These are phyloP conservation scores for Catagonus wagneri DNA, from an alignment of 2,113 vertebrate genomes.

Conservation along the genomic window DNA sequence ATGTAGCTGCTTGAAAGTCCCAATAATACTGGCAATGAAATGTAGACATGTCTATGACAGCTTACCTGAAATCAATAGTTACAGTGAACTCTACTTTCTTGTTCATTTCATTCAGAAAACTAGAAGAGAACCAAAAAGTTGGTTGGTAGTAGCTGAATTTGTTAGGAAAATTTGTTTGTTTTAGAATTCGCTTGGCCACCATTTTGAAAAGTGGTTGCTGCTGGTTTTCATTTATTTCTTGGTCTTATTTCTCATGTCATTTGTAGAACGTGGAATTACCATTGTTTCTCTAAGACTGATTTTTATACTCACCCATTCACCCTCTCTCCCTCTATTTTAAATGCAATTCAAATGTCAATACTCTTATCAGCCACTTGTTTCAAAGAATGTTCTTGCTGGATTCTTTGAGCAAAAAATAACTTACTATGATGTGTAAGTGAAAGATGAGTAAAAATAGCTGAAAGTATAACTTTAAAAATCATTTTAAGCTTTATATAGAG, in stretches of 20 bases:
- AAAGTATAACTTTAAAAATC: not conserved
- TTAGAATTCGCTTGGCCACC: not conserved
- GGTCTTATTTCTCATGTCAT: not conserved
- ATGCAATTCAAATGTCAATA: conserved; percentile 39
- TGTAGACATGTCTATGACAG: not conserved
- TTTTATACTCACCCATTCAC: not conserved
- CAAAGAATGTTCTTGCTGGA: not conserved
- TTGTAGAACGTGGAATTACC: not conserved
- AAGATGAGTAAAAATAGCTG: conserved; percentile 41
- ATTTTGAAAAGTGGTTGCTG: not conserved
- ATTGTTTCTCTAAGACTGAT: not conserved
- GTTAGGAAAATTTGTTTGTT: not conserved
- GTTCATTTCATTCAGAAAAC: not conserved
- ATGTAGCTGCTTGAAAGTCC: not conserved
- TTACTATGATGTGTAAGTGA: not conserved
- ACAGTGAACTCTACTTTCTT: not conserved
- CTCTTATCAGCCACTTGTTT: not conserved
- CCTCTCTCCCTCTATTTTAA: conserved; percentile 1
- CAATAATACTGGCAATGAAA: conserved; percentile 19
- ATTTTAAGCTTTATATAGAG: not conserved
- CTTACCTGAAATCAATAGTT: not conserved
- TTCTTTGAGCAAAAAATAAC: conserved; percentile 42
- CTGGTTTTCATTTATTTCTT: not conserved
- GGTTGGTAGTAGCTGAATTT: not conserved
- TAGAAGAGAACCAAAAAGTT: not conserved